A percentile compares a stretch with the other conserved stretches of the same genome.
Conservation (phyloP, 2,888 invertebrate species). For the Congeria kusceri region DNA sequence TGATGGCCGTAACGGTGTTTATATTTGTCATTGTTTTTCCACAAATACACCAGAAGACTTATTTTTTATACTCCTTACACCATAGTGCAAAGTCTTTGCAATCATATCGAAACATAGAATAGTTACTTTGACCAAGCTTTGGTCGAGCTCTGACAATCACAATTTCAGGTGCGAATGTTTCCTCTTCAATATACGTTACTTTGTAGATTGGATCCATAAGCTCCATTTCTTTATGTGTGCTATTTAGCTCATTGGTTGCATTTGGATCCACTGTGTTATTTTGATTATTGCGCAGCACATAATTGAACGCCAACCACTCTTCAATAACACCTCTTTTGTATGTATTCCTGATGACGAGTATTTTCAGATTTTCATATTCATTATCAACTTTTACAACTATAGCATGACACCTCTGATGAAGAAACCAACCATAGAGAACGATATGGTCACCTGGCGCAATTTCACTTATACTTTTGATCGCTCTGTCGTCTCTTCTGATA, state of each 20-base stretch:
- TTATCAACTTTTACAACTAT: not conserved
- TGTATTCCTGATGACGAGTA: not conserved
- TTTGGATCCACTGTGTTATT: too few species aligned
- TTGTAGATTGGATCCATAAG: not conserved
- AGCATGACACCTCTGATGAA: conserved; percentile 1
- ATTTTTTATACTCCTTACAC: too few species aligned
- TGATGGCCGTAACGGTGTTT: too few species aligned
- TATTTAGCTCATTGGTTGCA: too few species aligned
- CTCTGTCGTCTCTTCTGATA: not conserved
- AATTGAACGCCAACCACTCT: conserved; percentile 4
- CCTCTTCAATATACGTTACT: not conserved
- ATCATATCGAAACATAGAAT: not conserved
- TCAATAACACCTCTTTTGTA: not conserved
- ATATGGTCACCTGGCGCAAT: not conserved
- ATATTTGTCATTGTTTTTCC: too few species aligned
- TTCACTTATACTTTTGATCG: not conserved
- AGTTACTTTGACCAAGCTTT: not conserved
- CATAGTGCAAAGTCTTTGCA: conserved; percentile 5
- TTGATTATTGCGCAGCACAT: too few species aligned
- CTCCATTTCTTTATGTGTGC: too few species aligned
- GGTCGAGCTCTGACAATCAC: not conserved
- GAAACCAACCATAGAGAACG: not conserved
- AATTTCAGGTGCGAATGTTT: not conserved
- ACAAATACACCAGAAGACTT: too few species aligned
- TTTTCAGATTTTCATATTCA: not conserved